Evolutionary conservation across 2,113 vertebrate genomes (phyloP).

Genomic region (Hyaena hyaena): DNA sequence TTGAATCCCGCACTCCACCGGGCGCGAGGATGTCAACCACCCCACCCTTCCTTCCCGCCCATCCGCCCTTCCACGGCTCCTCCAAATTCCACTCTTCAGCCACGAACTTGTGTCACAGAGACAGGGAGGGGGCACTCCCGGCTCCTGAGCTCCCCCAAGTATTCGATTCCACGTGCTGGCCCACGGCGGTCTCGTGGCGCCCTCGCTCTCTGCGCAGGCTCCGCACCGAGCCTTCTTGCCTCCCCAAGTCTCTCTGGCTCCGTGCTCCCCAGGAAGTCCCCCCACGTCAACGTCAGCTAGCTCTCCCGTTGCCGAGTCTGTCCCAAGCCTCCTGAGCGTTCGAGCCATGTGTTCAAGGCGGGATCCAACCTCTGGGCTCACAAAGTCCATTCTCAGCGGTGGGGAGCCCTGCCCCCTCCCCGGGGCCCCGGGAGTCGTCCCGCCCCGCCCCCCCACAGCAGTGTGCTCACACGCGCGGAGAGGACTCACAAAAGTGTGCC

Average conservation of each 20-base stretch:
- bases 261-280: rapidly evolving
- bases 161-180: rapidly evolving
- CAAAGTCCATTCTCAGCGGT: rapidly evolving
- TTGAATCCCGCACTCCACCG: rapidly evolving
- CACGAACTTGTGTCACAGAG: rapidly evolving
- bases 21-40: rapidly evolving
- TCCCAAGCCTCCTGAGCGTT: background rate
- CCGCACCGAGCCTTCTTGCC: rapidly evolving
- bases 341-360: rapidly evolving
- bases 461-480: rapidly evolving
- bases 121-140: rapidly evolving
- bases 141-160: background rate
- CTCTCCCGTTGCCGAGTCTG: rapidly evolving
- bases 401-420: rapidly evolving
- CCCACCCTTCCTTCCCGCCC: background rate
- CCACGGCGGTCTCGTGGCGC: rapidly evolving
- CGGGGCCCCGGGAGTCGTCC: rapidly evolving
- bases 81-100: rapidly evolving
- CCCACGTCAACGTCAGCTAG: background rate
- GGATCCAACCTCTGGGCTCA: background rate
- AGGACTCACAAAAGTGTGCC: rapidly evolving
- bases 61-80: background rate
- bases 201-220: rapidly evolving
- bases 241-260: background rate
- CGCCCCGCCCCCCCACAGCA: rapidly evolving